Percentiles rank a stretch among this genome's conserved stretches.
These are phyloP conservation scores for Chaenogobius annularis DNA, from an alignment of 2,113 vertebrate species.

Conservation along the genomic window DNA sequence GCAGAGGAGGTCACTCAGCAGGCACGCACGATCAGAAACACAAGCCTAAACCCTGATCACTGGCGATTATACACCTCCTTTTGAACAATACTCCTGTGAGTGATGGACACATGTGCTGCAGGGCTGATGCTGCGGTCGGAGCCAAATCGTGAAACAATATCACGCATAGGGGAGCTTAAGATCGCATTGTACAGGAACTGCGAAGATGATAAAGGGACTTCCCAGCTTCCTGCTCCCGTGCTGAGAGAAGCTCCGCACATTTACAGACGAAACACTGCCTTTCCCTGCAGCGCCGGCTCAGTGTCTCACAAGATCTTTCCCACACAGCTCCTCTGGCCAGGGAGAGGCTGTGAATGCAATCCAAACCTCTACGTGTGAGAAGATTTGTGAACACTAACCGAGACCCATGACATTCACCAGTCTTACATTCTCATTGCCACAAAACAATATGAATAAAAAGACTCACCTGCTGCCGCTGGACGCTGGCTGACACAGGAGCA, in stretches of 20 bases:
- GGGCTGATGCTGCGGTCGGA: constrained; percentile 47
- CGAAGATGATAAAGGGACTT: constrained; percentile 40
- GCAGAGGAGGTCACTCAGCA: constrained; percentile 9
- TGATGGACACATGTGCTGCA: constrained; percentile 44
- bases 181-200: constrained; percentile 52
- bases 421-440: too few relatives aligned
- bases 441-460: too few relatives aligned
- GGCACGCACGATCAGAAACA: constrained; percentile 40
- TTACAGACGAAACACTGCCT: constrained; percentile 4
- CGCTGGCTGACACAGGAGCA: too few relatives aligned
- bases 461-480: too few relatives aligned
- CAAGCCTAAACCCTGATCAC: constrained; percentile 24
- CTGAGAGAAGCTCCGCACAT: constrained; percentile 10
- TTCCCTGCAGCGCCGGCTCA: constrained; percentile 4
- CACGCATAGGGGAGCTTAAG: constrained; percentile 26
- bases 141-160: constrained; percentile 30
- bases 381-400: not conserved
- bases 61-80: constrained; percentile 26
- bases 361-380: not conserved
- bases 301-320: constrained; percentile 5
- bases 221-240: constrained; percentile 22
- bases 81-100: constrained; percentile 41
- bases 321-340: not conserved
- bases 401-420: not conserved
- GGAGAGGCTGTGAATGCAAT: not conserved